Base-by-base conservation (phyloP, 2,888 invertebrate genomes). In the Lypha dubia region DNA sequence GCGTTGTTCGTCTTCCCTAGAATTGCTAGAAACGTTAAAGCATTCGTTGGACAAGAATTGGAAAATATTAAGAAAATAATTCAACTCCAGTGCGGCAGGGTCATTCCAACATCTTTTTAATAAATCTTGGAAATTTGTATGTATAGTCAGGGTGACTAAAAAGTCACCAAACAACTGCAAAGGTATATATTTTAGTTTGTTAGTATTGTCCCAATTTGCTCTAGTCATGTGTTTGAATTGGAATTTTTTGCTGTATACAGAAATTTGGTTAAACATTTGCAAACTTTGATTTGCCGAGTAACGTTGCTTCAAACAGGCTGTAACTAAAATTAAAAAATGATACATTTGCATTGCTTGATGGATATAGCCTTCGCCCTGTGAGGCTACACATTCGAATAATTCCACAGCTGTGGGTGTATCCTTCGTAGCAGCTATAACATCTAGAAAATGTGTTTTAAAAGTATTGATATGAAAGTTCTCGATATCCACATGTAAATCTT, bases 91-190 rank as follows among this genome's bases (percentile, higher is more conserved):
- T 2, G 79, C 71, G 1, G 9, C 49, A 9, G 71, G 17, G 8
- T 88, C 88, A 89, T 93, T 90, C 20, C 93, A 77, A 1, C 86
- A 22, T 0, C 71, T 38, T 24, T 79, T 75, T 1, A 71, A 20
- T 8, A 79, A 24, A 44, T 83, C 60, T 20, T 56, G 76, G 20
- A 91, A 91, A 83, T 93, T 89, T 68, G 94, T 93, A 84, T 93
- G 93, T 44, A 91, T 89, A 67, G 94, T 93, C 1, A 95, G 90
- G 67, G 92, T 93, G 1, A 90, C 88, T 65, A 95, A 90, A 80
- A 94, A 93, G 85, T 93, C 93, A 49, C 94, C 92, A 88, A 94
- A 93, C 0, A 94, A 92, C 89, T 94, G 93, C 86, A 95, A 92
- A 0, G 94, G 92, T 85, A 95, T 93, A 85, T 92, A 92, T 60